phyloP scores from a whole-genome alignment of 1,140 invertebrate genomes.

The Drosophila dunni region DNA sequence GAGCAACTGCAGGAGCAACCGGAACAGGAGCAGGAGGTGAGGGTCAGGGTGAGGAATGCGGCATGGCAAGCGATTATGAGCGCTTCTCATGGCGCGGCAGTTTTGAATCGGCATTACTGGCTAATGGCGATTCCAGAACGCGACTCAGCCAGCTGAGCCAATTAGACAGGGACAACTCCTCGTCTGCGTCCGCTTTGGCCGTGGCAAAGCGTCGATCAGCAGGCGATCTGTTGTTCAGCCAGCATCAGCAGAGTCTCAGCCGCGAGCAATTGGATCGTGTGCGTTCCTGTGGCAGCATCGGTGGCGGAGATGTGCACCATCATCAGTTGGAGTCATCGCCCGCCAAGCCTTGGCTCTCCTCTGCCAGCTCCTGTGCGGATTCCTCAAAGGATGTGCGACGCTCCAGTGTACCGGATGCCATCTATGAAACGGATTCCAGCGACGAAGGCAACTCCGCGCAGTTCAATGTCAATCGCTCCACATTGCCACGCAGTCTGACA shows the following conservation, averaged over 20 bases:
- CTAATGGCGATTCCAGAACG: conserved; percentile 91
- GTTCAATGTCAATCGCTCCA: conserved; percentile 86
- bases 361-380: conserved; percentile 66
- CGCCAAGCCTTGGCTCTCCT: conserved; percentile 85
- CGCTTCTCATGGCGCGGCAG: conserved; percentile 95
- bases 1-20: not conserved
- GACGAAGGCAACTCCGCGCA: conserved; percentile 86
- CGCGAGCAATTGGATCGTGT: conserved; percentile 90
- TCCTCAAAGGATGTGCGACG: conserved; percentile 84
- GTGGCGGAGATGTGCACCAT: conserved; percentile 87
- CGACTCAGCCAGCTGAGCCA: conserved; percentile 88
- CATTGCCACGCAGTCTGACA: conserved; percentile 88
- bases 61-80: conserved; percentile 94
- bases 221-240: conserved; percentile 91
- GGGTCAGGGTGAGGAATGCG: conserved; percentile 87
- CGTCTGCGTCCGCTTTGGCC: conserved; percentile 88
- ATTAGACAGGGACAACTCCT: conserved; percentile 88
- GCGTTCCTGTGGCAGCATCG: conserved; percentile 92
- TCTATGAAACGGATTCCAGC: conserved; percentile 88
- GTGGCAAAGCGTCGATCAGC: conserved; percentile 91
- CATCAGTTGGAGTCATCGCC: conserved; percentile 85
- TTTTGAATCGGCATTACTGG: conserved; percentile 94
- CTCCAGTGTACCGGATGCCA: conserved; percentile 89
- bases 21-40: conserved; percentile 13
- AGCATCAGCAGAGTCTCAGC: conserved; percentile 90